Evolutionary conservation across 2,113 vertebrate genomes (phyloP).

Genomic region (Nestor notabilis): DNA sequence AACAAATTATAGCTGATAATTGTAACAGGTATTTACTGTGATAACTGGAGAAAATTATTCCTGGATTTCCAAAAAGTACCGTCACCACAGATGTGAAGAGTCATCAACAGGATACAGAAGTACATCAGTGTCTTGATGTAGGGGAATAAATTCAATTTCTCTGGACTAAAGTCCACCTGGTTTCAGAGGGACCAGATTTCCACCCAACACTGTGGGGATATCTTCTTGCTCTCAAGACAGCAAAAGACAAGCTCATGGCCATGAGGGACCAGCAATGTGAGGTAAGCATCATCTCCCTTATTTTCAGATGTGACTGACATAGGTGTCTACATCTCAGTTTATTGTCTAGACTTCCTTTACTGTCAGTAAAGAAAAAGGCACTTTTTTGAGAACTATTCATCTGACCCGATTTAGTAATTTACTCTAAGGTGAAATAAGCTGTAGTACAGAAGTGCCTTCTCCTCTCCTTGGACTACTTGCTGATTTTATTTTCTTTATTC

Average conservation of each 20-base stretch:
- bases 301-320: neutral
- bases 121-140: neutral
- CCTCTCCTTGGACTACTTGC: neutral
- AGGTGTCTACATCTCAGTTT: neutral
- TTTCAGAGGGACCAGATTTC: neutral
- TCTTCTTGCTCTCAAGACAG: neutral
- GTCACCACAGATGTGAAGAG: neutral
- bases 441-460: neutral
- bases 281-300: neutral
- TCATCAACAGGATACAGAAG: neutral
- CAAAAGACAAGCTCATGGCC: neutral
- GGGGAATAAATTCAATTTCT: neutral
- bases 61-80: neutral
- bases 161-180: neutral
- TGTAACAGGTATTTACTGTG: neutral
- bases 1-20: conserved; percentile 22
- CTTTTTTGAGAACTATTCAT: neutral
- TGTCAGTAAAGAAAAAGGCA: neutral
- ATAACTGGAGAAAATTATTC: neutral
- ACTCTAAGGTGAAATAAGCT: neutral
- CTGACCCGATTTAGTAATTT: neutral
- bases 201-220: neutral
- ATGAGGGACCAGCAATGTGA: neutral
- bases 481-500: neutral
- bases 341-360: neutral